phyloP scores from a whole-genome alignment of 2,888 invertebrate species.

The Euplagia quadripunctaria region DNA sequence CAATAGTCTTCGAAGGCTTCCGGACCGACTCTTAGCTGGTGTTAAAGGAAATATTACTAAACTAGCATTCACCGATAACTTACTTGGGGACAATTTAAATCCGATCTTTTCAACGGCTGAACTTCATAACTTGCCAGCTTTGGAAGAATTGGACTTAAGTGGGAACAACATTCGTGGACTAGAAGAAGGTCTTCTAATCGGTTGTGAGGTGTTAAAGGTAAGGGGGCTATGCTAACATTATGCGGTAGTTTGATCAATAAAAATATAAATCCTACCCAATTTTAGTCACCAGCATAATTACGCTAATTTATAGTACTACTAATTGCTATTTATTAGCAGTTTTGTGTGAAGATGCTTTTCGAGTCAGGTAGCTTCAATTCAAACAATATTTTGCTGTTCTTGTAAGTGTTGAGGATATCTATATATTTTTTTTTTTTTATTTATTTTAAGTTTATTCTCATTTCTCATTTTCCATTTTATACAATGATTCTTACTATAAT shows the following conservation, averaged over 20 bases:
- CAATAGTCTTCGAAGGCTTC: conserved; percentile 93
- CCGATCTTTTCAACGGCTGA: conserved; percentile 96
- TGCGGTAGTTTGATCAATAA: neutral
- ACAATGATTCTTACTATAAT: too few relatives aligned
- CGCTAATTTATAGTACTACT: too few relatives aligned
- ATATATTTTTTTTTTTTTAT: too few relatives aligned
- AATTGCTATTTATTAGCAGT: neutral
- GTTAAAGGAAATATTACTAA: conserved; percentile 90
- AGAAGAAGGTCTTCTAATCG: conserved; percentile 95
- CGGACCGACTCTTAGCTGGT: conserved; percentile 91
- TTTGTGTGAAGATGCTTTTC: neutral
- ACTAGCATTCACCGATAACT: conserved; percentile 92
- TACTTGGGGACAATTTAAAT: conserved; percentile 96
- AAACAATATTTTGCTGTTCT: neutral
- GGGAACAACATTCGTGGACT: conserved; percentile 93
- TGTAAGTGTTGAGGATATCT: neutral
- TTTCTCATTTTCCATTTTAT: neutral
- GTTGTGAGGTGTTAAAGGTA: conserved; percentile 92
- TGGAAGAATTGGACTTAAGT: conserved; percentile 92
- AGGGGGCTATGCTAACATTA: neutral
- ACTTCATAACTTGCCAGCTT: conserved; percentile 91
- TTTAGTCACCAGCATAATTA: neutral
- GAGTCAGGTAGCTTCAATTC: neutral
- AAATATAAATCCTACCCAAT: neutral
- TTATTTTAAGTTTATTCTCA: too few relatives aligned